phyloP scores from a whole-genome alignment of 2,113 vertebrate genomes.

The Chaetorhynchus papuensis region DNA sequence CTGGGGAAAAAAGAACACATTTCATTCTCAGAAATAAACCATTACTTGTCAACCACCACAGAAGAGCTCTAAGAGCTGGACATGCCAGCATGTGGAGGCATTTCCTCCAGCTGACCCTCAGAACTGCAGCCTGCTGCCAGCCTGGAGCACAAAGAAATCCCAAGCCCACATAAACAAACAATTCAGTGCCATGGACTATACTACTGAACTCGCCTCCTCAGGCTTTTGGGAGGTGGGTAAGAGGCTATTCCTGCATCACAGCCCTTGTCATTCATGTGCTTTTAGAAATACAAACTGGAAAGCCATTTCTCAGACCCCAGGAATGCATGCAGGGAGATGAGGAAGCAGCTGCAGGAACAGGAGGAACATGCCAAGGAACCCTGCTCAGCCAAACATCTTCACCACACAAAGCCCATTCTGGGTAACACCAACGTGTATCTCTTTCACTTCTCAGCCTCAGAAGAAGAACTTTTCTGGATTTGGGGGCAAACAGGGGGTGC shows the following conservation, averaged over 20 bases:
- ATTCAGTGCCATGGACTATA: not conserved
- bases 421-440: rapidly evolving
- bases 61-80: not conserved
- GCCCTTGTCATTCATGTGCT: not conserved
- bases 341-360: not conserved
- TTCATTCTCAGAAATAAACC: constrained; percentile 48
- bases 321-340: rapidly evolving
- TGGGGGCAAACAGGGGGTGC: not conserved
- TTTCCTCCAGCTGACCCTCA: constrained; percentile 23
- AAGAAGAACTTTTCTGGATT: not conserved
- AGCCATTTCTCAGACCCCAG: not conserved
- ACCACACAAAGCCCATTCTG: not conserved
- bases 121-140: not conserved
- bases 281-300: not conserved
- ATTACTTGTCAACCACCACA: not conserved
- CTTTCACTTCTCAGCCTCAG: not conserved
- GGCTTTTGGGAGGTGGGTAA: not conserved
- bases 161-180: not conserved
- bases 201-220: not conserved
- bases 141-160: not conserved
- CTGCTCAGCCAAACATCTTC: rapidly evolving
- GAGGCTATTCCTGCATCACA: not conserved
- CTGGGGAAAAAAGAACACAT: not conserved
- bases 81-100: not conserved
- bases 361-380: not conserved